Percentiles rank a stretch among this genome's conserved stretches.
Conservation (phyloP, 2,888 invertebrate genomes). For the Drosophila setosimentum region DNA sequence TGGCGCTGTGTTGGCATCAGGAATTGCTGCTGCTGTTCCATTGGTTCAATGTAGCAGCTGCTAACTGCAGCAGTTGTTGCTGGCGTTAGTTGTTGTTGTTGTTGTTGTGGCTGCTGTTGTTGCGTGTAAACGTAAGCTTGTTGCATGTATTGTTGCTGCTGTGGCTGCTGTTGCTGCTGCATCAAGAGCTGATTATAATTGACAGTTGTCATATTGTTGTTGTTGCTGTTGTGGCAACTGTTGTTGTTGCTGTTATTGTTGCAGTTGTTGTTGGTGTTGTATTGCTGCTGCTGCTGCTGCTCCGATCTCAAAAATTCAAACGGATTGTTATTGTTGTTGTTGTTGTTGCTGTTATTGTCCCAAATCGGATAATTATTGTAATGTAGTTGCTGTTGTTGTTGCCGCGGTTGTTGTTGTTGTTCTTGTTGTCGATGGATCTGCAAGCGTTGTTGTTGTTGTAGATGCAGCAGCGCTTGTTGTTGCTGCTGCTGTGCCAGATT, state of each 20-base stretch:
- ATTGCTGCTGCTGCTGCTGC: slow-evolving; percentile 57
- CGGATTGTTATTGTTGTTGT: slow-evolving; percentile 34
- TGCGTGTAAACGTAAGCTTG: slow-evolving; percentile 39
- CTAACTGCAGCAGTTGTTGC: slow-evolving; percentile 49
- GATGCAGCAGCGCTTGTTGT: slow-evolving; percentile 47
- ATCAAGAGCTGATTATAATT: slow-evolving; percentile 73
- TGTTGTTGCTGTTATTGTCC: slow-evolving; percentile 50
- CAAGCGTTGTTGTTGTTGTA: slow-evolving; percentile 39
- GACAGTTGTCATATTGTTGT: slow-evolving; percentile 61
- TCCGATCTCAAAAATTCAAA: slow-evolving; percentile 15
- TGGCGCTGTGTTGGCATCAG: slow-evolving; percentile 46
- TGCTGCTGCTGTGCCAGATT: slow-evolving; percentile 47
- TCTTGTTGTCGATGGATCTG: slow-evolving; percentile 38
- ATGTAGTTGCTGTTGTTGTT: slow-evolving; percentile 46
- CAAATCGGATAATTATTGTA: slow-evolving; percentile 56
- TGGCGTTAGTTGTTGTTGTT: slow-evolving; percentile 47
- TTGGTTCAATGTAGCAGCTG: slow-evolving; percentile 48
- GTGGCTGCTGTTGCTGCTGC: slow-evolving; percentile 57
- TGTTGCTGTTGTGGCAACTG: slow-evolving; percentile 54
- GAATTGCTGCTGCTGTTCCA: slow-evolving; percentile 51
- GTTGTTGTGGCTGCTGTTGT: slow-evolving; percentile 54
- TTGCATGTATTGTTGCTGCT: slow-evolving; percentile 52
- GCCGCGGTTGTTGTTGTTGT: slow-evolving; percentile 31
- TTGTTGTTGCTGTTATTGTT: slow-evolving; percentile 37
- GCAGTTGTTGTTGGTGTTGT: slow-evolving; percentile 56